phyloP scores from a whole-genome alignment of 92 coral and sea anemone genomes.

The Actinernus sp. region DNA sequence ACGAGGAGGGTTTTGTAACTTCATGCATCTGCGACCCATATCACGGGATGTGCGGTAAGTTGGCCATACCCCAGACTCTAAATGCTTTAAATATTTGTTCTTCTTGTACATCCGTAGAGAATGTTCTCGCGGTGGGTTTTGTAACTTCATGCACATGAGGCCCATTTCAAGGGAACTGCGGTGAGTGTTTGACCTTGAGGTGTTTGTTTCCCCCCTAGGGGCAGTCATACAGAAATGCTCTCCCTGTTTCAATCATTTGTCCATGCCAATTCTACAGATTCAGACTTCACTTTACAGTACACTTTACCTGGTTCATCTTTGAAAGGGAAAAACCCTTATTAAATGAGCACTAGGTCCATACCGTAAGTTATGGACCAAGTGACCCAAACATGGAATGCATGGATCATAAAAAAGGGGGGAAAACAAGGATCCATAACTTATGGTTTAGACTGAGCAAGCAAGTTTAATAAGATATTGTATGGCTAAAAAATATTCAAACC shows the following conservation, averaged over 20 bases:
- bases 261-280: background rate
- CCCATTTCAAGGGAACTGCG: conserved; percentile 95
- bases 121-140: conserved; percentile 95
- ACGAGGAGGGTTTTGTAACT: conserved; percentile 97
- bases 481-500: too few species aligned
- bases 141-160: conserved; percentile 99
- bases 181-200: conserved; percentile 72
- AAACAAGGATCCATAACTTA: too few species aligned
- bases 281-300: background rate
- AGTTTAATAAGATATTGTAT: too few species aligned
- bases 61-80: conserved; percentile 13
- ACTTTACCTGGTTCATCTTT: background rate
- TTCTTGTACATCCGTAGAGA: conserved; percentile 84
- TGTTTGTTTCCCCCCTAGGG: too few species aligned
- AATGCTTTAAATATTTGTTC: conserved; percentile 46
- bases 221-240: background rate
- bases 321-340: too few species aligned
- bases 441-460: too few species aligned
- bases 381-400: too few species aligned
- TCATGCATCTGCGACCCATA: conserved; percentile 95
- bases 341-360: too few species aligned
- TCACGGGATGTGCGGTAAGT: conserved; percentile 94
- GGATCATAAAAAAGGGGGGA: too few species aligned
- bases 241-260: background rate
- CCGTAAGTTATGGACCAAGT: too few species aligned